Conservation (phyloP, 1,140 invertebrate genomes). For the Anastrepha ludens region DNA sequence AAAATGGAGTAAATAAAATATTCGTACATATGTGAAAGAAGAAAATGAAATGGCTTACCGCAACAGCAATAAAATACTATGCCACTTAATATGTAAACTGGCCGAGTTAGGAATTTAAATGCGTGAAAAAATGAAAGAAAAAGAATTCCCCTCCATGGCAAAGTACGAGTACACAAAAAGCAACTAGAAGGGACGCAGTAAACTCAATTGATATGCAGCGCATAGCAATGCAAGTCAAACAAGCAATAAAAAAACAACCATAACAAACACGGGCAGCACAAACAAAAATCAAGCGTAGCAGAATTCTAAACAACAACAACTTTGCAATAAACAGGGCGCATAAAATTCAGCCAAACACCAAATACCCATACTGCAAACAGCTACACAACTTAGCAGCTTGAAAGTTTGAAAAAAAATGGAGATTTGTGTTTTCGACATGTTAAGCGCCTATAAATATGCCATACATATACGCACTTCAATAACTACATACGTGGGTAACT, state of each 20-base stretch:
- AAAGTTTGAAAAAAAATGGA: not conserved
- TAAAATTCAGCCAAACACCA: not conserved
- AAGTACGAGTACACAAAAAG: not conserved
- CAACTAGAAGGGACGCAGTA: not conserved
- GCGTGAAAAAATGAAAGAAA: not conserved
- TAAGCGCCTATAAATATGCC: slow-evolving; percentile 46
- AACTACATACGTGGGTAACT: not conserved
- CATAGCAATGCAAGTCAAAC: not conserved
- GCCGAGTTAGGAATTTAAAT: not conserved
- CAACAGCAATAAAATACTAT: slow-evolving; percentile 22
- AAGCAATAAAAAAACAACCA: not conserved
- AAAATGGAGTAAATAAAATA: not conserved
- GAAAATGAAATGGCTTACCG: slow-evolving; percentile 8
- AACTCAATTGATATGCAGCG: slow-evolving; percentile 28
- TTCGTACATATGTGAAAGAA: not conserved
- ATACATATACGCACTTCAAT: slow-evolving; percentile 27
- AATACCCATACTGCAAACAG: not conserved
- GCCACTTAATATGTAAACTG: slow-evolving; percentile 37
- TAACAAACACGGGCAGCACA: not conserved
- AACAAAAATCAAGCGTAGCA: not conserved
- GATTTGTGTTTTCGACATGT: slow-evolving; percentile 31
- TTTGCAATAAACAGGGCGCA: no score
- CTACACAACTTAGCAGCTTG: not conserved
- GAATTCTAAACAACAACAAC: no score
- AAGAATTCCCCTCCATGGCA: not conserved